A percentile compares a stretch with the other conserved stretches of the same genome.
Conservation (phyloP, 2,888 invertebrate genomes). For the Scelioninae gen. 1 region DNA sequence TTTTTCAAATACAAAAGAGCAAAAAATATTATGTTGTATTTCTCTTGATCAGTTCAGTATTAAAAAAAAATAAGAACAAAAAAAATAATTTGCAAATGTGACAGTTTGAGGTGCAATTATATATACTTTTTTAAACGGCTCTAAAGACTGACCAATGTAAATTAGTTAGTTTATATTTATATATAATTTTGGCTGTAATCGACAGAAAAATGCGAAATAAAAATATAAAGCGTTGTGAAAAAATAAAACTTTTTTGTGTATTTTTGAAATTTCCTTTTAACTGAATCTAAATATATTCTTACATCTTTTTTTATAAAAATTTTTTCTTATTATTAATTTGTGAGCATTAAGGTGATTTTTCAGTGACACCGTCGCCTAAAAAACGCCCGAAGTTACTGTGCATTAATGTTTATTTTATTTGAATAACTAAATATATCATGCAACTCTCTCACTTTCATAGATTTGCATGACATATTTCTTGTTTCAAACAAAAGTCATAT, state of each 20-base stretch:
- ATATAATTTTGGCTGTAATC: slow-evolving; percentile 6
- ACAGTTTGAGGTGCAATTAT: background rate
- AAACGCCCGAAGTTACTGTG: no score
- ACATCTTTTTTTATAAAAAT: no score
- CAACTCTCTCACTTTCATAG: no score
- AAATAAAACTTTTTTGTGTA: background rate
- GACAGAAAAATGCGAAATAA: background rate
- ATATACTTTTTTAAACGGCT: slow-evolving; percentile 6
- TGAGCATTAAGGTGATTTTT: no score
- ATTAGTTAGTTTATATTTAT: slow-evolving; percentile 15
- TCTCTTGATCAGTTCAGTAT: background rate
- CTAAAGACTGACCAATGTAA: slow-evolving; percentile 21
- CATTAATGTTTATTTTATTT: no score
- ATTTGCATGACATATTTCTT: no score
- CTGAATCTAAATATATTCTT: no score
- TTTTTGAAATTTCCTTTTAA: background rate
- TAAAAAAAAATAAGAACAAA: background rate
- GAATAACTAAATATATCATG: no score
- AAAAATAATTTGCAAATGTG: background rate
- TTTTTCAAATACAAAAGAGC: no score
- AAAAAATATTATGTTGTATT: background rate
- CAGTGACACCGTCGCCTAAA: no score
- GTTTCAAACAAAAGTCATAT: no score
- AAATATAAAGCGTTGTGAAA: background rate
- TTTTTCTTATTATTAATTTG: no score